Conservation (phyloP, 2,888 invertebrate species). For the Latrodectus elegans region DNA sequence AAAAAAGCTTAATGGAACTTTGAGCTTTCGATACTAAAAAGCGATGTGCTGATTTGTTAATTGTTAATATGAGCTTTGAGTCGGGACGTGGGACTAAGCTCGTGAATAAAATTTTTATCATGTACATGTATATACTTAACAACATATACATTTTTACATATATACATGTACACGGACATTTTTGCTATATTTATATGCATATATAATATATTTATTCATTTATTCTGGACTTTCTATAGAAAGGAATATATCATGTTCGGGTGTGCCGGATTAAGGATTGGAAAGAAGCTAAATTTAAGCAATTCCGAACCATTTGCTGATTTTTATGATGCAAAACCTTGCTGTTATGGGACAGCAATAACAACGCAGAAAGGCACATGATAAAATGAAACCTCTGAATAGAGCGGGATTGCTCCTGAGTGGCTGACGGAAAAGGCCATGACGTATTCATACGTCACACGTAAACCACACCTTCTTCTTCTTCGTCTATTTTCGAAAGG, state of each 20-base stretch:
- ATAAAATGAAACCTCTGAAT: conserved; percentile 69
- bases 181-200: conserved; percentile 46
- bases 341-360: conserved; percentile 66
- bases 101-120: conserved; percentile 57
- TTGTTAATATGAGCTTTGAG: conserved; percentile 62
- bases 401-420: conserved; percentile 62
- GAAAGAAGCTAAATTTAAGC: conserved; percentile 68
- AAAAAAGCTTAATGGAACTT: conserved; percentile 45
- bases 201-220: conserved; percentile 51
- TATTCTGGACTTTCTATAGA: conserved; percentile 62
- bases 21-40: conserved; percentile 63
- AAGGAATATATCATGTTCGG: conserved; percentile 49
- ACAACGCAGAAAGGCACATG: conserved; percentile 70
- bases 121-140: conserved; percentile 65
- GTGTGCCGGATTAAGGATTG: conserved; percentile 56
- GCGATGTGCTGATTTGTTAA: conserved; percentile 47
- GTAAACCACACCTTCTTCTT: conserved; percentile 28
- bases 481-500: conserved; percentile 38
- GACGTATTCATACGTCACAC: conserved; percentile 29
- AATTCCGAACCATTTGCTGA: conserved; percentile 66
- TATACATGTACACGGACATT: conserved; percentile 63
- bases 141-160: conserved; percentile 50
- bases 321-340: conserved; percentile 66
- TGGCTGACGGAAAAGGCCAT: conserved; percentile 68
- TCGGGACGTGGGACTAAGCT: conserved; percentile 65